Conservation (phyloP, 2,797 vertebrate genomes). For the Hemitrygon akajei region DNA sequence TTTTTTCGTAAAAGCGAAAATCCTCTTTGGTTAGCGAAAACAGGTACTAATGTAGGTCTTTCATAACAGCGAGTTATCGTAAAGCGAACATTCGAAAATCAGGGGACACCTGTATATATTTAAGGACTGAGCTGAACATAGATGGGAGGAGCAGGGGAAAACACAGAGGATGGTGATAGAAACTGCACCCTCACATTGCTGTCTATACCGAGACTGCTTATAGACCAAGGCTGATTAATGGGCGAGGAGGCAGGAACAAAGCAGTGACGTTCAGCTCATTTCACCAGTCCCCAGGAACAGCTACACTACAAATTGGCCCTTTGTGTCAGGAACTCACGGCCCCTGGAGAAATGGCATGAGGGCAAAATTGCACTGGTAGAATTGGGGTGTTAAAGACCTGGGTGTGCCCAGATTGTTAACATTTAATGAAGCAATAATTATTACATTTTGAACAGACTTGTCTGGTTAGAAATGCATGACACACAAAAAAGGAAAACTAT, state of each 20-base stretch:
- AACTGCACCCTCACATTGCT: too few species aligned
- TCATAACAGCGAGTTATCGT: too few species aligned
- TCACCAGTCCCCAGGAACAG: neutral
- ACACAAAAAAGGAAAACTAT: too few species aligned
- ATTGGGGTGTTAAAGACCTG: neutral
- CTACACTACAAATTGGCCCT: neutral
- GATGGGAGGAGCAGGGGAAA: neutral
- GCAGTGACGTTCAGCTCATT: neutral
- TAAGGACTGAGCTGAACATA: neutral
- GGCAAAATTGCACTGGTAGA: neutral
- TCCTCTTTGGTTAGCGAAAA: too few species aligned
- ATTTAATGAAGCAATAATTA: neutral
- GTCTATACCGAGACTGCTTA: neutral
- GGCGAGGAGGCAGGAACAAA: neutral
- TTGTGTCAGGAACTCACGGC: too few species aligned
- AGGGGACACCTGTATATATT: too few species aligned
- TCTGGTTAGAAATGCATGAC: too few species aligned
- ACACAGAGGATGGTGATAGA: neutral
- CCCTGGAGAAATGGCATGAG: neutral
- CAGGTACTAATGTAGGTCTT: too few species aligned
- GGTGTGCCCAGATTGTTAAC: neutral
- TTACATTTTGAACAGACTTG: too few species aligned
- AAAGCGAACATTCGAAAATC: too few species aligned
- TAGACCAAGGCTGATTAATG: too few species aligned
- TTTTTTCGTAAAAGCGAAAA: too few species aligned